phyloP scores from a whole-genome alignment of 2,113 vertebrate genomes.

The Rhinolophus ferrumequinum region DNA sequence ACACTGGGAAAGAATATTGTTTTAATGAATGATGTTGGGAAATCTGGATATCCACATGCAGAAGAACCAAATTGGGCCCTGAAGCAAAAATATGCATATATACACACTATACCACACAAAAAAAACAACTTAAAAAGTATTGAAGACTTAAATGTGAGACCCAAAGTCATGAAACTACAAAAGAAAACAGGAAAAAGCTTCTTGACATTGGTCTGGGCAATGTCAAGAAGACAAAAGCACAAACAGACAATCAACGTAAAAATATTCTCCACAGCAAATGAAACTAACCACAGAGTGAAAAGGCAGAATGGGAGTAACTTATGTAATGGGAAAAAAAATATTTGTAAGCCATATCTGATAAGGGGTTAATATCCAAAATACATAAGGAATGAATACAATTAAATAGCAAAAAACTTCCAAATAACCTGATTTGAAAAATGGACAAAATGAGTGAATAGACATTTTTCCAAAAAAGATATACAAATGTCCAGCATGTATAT shows the following conservation, averaged over 20 bases:
- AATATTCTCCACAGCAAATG: not conserved
- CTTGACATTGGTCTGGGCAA: not conserved
- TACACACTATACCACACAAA: too few species aligned
- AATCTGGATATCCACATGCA: too few species aligned
- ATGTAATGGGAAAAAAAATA: not conserved
- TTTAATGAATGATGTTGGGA: too few species aligned
- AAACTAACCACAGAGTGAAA: not conserved
- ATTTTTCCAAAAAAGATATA: not conserved
- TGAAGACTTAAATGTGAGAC: not conserved
- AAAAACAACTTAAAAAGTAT: not conserved
- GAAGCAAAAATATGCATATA: too few species aligned
- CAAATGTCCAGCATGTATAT: not conserved
- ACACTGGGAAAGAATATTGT: too few species aligned
- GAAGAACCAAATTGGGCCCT: too few species aligned
- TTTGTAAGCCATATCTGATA: not conserved
- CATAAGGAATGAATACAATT: not conserved
- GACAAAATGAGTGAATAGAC: not conserved
- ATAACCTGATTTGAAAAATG: not conserved
- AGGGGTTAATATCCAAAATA: too few species aligned
- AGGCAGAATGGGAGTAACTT: not conserved
- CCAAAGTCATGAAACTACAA: not conserved
- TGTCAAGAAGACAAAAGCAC: not conserved
- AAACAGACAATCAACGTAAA: not conserved
- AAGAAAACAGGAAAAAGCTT: not conserved
- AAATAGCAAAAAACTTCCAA: not conserved